These are phyloP conservation scores for Baronia brevicornis DNA, from an alignment of 2,888 invertebrate genomes.

Conservation along the genomic window DNA sequence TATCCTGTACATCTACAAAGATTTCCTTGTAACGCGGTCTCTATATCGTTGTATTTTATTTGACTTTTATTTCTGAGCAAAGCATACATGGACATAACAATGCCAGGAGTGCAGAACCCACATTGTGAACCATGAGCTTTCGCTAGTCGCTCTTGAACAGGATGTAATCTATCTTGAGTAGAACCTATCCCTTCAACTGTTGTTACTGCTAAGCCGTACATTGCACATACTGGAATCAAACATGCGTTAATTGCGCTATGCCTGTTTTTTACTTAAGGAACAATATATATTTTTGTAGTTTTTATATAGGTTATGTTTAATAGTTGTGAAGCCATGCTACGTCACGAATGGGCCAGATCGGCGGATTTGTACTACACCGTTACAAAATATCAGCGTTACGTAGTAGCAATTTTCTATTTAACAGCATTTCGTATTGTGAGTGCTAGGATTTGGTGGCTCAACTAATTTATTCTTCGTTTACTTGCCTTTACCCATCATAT, in stretches of 20 bases:
- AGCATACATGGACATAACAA: constrained; percentile 98
- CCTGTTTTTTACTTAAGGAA: constrained; percentile 68
- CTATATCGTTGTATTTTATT: constrained; percentile 85
- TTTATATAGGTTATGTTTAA: too few relatives aligned
- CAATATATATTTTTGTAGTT: not conserved
- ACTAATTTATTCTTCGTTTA: too few relatives aligned
- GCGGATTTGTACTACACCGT: too few relatives aligned
- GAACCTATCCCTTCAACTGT: constrained; percentile 96
- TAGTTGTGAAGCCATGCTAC: too few relatives aligned
- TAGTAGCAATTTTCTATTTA: too few relatives aligned
- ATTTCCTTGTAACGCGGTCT: constrained; percentile 87
- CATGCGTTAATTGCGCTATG: constrained; percentile 93
- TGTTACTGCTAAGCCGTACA: constrained; percentile 92
- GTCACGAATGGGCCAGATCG: too few relatives aligned
- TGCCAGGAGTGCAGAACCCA: constrained; percentile 96
- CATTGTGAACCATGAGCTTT: constrained; percentile 96
- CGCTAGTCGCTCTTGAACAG: constrained; percentile 91
- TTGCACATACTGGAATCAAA: constrained; percentile 87
- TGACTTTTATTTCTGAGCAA: constrained; percentile 83
- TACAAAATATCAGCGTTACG: too few relatives aligned
- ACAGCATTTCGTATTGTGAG: too few relatives aligned
- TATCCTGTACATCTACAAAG: constrained; percentile 96
- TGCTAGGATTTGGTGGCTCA: too few relatives aligned
- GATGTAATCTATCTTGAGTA: constrained; percentile 84
- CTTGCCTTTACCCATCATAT: too few relatives aligned